phyloP scores from a whole-genome alignment of 2,888 invertebrate species.

The Pheosia tremula region DNA sequence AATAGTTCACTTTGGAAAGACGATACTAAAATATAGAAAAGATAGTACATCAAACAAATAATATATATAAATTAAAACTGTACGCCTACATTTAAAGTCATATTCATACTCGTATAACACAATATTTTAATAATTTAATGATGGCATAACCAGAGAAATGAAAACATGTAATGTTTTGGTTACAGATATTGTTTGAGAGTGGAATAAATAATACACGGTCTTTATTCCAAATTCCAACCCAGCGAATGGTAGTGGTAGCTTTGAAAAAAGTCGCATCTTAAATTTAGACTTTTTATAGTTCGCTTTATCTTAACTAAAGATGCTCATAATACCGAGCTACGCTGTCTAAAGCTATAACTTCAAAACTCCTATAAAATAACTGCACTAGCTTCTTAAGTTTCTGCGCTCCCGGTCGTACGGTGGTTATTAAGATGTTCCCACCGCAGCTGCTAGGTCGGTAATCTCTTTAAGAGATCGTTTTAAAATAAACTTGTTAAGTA shows the following conservation, averaged over 20 bases:
- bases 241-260: background rate
- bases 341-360: conserved; percentile 1
- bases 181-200: too few relatives aligned
- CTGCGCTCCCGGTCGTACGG: conserved; percentile 5
- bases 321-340: background rate
- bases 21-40: too few relatives aligned
- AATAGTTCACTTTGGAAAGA: too few relatives aligned
- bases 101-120: too few relatives aligned
- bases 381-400: conserved; percentile 16
- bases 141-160: too few relatives aligned
- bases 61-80: too few relatives aligned
- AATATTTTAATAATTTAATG: too few relatives aligned
- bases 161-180: too few relatives aligned
- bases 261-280: background rate
- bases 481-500: conserved; percentile 2
- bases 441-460: background rate
- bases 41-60: too few relatives aligned
- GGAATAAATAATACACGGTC: too few relatives aligned
- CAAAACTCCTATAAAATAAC: conserved; percentile 16
- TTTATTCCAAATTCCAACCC: too few relatives aligned
- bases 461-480: conserved; percentile 1
- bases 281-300: background rate
- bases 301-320: background rate
- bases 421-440: background rate
- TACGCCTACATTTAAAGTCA: too few relatives aligned